Evolutionary conservation across 2,888 invertebrate species (phyloP), one percentile per base, ranked within the genome.

Genomic region (Zeuzera pyrina): DNA sequence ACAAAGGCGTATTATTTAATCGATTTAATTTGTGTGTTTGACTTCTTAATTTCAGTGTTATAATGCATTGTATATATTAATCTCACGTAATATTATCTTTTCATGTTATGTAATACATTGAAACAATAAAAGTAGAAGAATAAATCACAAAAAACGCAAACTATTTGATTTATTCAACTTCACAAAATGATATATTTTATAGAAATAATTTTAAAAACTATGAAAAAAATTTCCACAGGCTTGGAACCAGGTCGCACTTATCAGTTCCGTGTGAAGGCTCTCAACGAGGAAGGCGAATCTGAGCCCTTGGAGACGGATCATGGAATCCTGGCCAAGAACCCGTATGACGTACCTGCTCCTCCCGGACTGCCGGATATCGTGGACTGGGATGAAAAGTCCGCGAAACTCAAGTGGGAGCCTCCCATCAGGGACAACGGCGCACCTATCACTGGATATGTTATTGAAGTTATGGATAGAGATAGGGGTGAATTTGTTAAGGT

Each of bases 271-370:
- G 97, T 99, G 0, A 95, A 94, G 59, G 99, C 99, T 4, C 89
- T 95, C 6, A 98, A 98, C 70, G 95, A 96, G 57, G 96, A 98
- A 69, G 99, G 99, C 3, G 95, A 95, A 68, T 97, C 97, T 0
- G 98, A 98, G 53, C 97, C 98, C 3, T 76, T 99, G 27, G 94
- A 94, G 46, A 93, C 95, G 0, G 95, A 96, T 52, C 88, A 90
- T 19, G 89, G 94, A 0, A 93, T 93, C 36, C 71, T 97, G 7
- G 98, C 99, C 32, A 99, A 99, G 85, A 98, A 99, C 88, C 98
- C 99, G 12, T 99, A 90, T 77, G 98, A 95, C 69, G 86, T 91
- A 30, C 91, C 96, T 5, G 90, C 92, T 1, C 88, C 94, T 1
- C 95, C 95, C 35, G 95, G 95, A n/a, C 76, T 95, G 21, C 96